Base-by-base conservation (phyloP, 2,797 vertebrate species). In the Mycteria americana region DNA sequence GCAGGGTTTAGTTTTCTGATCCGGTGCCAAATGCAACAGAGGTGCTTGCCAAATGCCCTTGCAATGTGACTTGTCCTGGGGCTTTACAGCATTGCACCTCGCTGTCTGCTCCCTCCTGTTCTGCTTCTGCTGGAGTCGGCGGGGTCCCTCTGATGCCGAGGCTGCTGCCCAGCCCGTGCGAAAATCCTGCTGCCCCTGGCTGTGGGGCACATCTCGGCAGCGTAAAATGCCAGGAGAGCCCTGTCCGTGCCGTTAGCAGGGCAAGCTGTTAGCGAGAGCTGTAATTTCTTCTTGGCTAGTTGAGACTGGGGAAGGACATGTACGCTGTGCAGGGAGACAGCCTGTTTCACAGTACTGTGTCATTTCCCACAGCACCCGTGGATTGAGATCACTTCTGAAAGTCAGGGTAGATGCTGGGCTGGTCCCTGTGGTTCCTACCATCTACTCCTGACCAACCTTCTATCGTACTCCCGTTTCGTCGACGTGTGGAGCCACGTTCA, bases 311-410 rank as follows among this genome's bases (percentile, higher is more conserved):
- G 35, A 79, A 50, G 63, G 46, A 57, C 13, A 13, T 0, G 0
- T 35, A 4, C 18, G 39, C 67, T 56, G 70, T 0, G 2, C 33
- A 16, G 41, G 28, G 22, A 45, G 21, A 37, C 35, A 37, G 30
- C 33, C 64, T 70, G 41, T 10, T 57, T 78, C 63, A 10, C 31
- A 7, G n/a, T 15, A 1, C 35, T 46, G 23, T 43, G 25, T 60
- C 5, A 0, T 53, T 72, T 35, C 25, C 13, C 48, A 11, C 25
- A 18, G 48, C 0, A 23, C 25, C 33, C 0, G 0, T 59, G 51
- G 37, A 16, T 8, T 43, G 22, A 50, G 33, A n/a, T 21, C 24
- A 21, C 22, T 74, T 51, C 45, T 59, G 60, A 57, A 91, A 76
- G 46, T 35, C 17, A 76, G 46, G 39, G 12, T 21, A 41, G 59